A percentile compares a stretch with the other conserved stretches of the same genome.
phyloP scores from a whole-genome alignment of 2,113 vertebrate species.

The Ginglymostoma cirratum region DNA sequence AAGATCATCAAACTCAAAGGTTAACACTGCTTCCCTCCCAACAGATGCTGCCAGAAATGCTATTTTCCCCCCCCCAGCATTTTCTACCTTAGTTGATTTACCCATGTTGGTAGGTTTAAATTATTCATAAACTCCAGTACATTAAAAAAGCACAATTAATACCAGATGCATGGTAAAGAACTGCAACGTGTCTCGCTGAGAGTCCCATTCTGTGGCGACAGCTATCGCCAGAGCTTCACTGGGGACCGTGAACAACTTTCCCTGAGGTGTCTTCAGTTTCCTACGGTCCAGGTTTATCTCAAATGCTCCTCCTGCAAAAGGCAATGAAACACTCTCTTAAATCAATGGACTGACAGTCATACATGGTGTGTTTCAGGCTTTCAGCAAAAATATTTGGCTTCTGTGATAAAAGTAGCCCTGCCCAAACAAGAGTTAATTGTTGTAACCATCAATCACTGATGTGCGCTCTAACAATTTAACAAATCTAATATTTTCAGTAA shows the following conservation, averaged over 20 bases:
- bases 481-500: neutral
- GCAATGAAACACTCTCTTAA: neutral
- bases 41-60: neutral
- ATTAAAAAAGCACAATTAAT: conserved; percentile 29
- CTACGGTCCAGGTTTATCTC: conserved; percentile 87
- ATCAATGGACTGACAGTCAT: neutral
- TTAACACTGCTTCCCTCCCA: neutral
- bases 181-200: conserved; percentile 83
- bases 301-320: conserved; percentile 69
- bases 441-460: too few relatives aligned
- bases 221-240: conserved; percentile 84
- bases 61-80: neutral
- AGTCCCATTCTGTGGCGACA: conserved; percentile 91
- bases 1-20: neutral
- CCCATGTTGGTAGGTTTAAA: neutral
- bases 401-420: neutral
- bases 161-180: conserved; percentile 95
- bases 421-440: neutral
- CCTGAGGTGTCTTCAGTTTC: conserved; percentile 89
- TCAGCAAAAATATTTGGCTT: neutral
- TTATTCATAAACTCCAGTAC: neutral
- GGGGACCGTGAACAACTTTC: conserved; percentile 82
- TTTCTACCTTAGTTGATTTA: neutral
- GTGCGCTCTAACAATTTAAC: too few relatives aligned
- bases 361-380: neutral